Conservation (phyloP, 1,140 invertebrate species). For the Pygmarrhopalites habei region DNA sequence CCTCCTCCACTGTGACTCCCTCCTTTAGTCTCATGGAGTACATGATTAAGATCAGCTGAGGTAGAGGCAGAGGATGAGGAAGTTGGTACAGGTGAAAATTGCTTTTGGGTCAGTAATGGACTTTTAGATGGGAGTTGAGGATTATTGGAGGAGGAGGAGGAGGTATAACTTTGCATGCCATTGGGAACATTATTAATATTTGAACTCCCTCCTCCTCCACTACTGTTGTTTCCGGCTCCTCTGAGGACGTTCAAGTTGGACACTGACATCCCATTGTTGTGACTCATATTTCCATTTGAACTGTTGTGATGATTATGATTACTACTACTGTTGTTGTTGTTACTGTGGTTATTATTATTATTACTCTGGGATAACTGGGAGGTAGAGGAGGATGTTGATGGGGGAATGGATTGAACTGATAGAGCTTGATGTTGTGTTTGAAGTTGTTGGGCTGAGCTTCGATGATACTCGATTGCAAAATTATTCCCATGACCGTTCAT, state of each 20-base stretch:
- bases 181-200: not conserved
- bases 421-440: constrained; percentile 25
- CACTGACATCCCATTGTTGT: constrained; percentile 3
- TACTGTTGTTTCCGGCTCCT: constrained; percentile 1
- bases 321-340: constrained; percentile 7
- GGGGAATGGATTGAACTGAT: constrained; percentile 27
- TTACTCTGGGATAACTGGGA: not conserved
- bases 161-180: constrained; percentile 10
- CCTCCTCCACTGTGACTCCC: not conserved
- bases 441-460: constrained; percentile 5
- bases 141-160: too few relatives aligned
- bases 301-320: not conserved
- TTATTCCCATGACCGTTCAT: constrained; percentile 10
- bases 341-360: not conserved
- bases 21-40: not conserved
- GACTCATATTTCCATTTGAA: constrained; percentile 13
- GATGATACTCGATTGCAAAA: constrained; percentile 31
- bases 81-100: constrained; percentile 14
- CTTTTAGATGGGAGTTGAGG: constrained; percentile 24
- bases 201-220: not conserved
- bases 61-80: not conserved
- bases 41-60: not conserved
- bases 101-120: constrained; percentile 30
- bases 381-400: too few relatives aligned
- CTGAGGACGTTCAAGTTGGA: not conserved